A percentile compares a stretch with the other conserved stretches of the same genome.
Evolutionary conservation across 1,140 invertebrate genomes (phyloP).

Genomic region (Ylistrum balloti): DNA sequence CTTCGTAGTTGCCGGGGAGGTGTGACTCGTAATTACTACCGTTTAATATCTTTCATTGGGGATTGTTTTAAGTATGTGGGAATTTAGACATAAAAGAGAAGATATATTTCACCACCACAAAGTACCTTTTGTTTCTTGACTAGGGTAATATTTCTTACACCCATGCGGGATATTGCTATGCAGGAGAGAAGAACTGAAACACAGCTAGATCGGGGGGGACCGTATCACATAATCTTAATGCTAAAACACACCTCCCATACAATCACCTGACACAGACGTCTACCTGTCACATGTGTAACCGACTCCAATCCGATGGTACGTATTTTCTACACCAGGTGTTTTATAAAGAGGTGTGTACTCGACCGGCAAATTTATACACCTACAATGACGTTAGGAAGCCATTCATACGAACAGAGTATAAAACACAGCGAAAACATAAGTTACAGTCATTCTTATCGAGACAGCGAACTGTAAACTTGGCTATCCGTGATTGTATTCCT

Average conservation of each 20-base stretch:
- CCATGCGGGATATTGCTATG: neutral
- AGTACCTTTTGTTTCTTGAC: constrained; percentile 4
- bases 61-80: neutral
- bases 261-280: neutral
- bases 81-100: neutral
- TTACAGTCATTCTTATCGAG: neutral
- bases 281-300: neutral
- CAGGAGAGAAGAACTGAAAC: neutral
- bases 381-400: constrained; percentile 22
- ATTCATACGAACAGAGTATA: neutral
- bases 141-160: neutral
- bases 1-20: neutral
- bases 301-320: neutral
- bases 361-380: neutral
- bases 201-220: neutral
- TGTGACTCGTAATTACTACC: neutral
- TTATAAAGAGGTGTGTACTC: neutral
- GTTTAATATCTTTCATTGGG: neutral
- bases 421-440: neutral
- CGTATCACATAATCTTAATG: constrained; percentile 6
- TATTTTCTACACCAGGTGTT: constrained; percentile 33
- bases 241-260: constrained; percentile 30
- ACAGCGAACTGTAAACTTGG: neutral
- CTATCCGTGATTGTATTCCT: neutral
- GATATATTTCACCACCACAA: neutral